A percentile compares a stretch with the other conserved stretches of the same genome.
Evolutionary conservation across 2,113 vertebrate genomes (phyloP).

Genomic region (Orthonyx spaldingii): DNA sequence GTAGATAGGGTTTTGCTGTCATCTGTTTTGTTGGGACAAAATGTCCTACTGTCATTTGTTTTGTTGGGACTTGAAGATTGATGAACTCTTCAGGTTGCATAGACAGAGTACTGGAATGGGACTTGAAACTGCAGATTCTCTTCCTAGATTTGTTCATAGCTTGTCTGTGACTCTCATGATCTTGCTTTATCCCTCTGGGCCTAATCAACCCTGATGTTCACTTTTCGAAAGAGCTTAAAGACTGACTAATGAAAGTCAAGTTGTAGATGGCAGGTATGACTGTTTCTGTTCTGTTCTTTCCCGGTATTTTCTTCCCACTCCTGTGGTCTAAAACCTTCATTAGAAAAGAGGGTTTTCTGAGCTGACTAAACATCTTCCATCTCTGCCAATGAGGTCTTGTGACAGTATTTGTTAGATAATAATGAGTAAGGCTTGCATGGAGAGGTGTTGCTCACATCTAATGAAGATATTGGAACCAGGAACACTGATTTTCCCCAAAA

Average conservation of each 20-base stretch:
- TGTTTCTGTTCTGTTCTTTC: not conserved
- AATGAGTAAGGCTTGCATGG: not conserved
- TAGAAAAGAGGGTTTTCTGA: not conserved
- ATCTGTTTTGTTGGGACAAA: not conserved
- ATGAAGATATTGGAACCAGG: not conserved
- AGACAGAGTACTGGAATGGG: not conserved
- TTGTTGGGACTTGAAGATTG: not conserved
- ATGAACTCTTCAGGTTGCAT: not conserved
- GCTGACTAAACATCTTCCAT: not conserved
- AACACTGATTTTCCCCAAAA: not conserved
- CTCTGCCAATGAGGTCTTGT: not conserved
- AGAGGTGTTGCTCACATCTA: not conserved
- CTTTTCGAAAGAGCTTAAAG: not conserved
- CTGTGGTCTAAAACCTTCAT: not conserved
- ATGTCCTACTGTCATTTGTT: not conserved
- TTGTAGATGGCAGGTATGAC: not conserved
- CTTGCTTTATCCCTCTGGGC: not conserved
- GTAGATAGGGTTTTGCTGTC: not conserved
- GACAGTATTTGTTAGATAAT: not conserved
- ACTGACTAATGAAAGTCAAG: not conserved
- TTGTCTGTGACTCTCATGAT: not conserved
- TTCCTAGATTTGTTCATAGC: not conserved
- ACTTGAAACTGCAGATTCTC: not conserved
- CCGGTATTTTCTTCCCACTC: not conserved
- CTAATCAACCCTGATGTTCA: not conserved